These are phyloP conservation scores for Orchesellides sinensis DNA, from an alignment of 2,888 invertebrate genomes.

Conservation along the genomic window DNA sequence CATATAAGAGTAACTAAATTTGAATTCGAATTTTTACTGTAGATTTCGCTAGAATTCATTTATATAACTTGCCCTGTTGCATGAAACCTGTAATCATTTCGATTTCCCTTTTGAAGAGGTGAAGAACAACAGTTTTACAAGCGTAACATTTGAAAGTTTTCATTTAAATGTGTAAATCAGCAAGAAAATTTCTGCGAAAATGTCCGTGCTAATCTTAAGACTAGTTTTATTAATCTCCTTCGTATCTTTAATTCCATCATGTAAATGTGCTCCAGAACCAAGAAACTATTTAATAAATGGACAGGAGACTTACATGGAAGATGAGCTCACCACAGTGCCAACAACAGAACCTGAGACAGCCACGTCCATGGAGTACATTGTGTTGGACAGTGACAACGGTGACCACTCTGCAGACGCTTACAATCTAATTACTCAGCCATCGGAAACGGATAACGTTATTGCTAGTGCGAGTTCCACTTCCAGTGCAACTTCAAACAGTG, in stretches of 20 bases:
- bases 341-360: constrained; percentile 8
- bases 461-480: constrained; percentile 43
- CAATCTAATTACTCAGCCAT: constrained; percentile 26
- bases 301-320: neutral
- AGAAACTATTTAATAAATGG: constrained; percentile 21
- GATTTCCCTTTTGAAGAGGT: constrained; percentile 45
- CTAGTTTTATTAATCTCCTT: neutral
- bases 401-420: neutral
- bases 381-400: neutral
- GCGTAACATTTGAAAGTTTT: neutral
- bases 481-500: neutral
- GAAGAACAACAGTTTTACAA: neutral
- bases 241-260: neutral
- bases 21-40: no score
- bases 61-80: constrained; percentile 20
- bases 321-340: neutral
- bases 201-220: neutral
- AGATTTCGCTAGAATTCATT: constrained; percentile 26
- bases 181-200: neutral
- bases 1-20: no score
- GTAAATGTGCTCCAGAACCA: constrained; percentile 37
- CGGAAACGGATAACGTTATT: constrained; percentile 22
- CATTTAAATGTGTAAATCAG: neutral
- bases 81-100: constrained; percentile 44
- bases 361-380: no score